These are phyloP conservation scores for Vireo altiloquus DNA, from an alignment of 2,113 vertebrate genomes.

Conservation along the genomic window DNA sequence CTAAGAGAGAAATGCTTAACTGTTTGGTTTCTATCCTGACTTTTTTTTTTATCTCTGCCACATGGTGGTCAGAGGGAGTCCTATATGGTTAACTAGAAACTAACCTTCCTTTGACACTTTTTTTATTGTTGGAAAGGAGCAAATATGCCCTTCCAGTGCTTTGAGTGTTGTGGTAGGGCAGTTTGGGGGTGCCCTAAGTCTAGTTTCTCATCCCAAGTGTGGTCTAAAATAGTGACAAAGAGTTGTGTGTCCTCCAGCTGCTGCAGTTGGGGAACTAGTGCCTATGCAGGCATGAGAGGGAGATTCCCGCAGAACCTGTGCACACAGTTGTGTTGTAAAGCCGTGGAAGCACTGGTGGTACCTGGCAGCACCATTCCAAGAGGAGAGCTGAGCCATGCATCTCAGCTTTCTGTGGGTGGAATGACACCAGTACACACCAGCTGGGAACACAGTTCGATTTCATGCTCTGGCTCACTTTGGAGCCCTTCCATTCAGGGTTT, in stretches of 20 bases:
- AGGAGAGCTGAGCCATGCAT: not conserved
- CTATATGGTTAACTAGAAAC: not conserved
- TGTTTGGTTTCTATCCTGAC: not conserved
- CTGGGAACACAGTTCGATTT: not conserved
- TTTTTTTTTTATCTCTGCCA: not conserved
- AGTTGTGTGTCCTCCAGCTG: not conserved
- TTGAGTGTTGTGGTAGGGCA: not conserved
- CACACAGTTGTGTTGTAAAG: rapidly evolving
- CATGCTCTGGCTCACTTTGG: not conserved
- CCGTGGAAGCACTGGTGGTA: not conserved
- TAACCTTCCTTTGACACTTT: not conserved
- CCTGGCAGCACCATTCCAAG: not conserved
- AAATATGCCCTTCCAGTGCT: not conserved
- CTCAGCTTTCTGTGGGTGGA: not conserved
- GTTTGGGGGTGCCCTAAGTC: not conserved
- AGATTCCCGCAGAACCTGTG: not conserved
- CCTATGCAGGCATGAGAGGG: not conserved
- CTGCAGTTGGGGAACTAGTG: rapidly evolving
- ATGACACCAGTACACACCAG: not conserved
- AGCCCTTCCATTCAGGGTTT: not conserved
- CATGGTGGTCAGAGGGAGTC: not conserved
- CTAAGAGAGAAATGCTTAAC: constrained; percentile 11
- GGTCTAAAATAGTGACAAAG: not conserved
- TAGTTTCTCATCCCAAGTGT: not conserved
- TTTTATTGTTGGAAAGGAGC: not conserved